Evolutionary conservation across 2,888 invertebrate species (phyloP).

Genomic region (Aethes cnicana): DNA sequence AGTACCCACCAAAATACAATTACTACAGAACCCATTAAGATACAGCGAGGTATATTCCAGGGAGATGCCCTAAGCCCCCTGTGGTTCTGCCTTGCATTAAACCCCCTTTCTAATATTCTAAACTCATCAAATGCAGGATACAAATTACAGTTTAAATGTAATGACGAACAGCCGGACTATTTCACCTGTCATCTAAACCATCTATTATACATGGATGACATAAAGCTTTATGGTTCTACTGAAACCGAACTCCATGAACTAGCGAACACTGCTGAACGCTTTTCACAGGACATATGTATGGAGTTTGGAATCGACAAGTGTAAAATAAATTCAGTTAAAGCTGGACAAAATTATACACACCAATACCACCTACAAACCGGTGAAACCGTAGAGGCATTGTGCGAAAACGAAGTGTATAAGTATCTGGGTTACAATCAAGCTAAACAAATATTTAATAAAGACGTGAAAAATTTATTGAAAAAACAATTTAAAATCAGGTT

Average conservation of each 20-base stretch:
- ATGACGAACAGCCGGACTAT: neutral
- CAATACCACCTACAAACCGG: neutral
- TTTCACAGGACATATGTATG: constrained; percentile 19
- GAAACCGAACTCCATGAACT: constrained; percentile 4
- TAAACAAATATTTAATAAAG: constrained; percentile 26
- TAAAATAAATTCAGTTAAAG: constrained; percentile 6
- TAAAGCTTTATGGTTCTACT: constrained; percentile 26
- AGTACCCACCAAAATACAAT: constrained; percentile 4
- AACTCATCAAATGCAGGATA: constrained; percentile 13
- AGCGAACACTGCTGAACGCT: constrained; percentile 17
- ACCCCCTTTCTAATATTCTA: constrained; percentile 26
- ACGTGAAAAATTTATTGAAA: constrained; percentile 21
- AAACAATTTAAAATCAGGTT: constrained; percentile 28
- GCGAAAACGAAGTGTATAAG: constrained; percentile 28
- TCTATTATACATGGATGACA: constrained; percentile 32
- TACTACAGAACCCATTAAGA: constrained; percentile 27
- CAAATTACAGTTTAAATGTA: too few relatives aligned
- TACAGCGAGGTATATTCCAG: constrained; percentile 35
- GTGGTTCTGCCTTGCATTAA: constrained; percentile 33
- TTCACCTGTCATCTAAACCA: neutral
- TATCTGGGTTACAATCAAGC: constrained; percentile 33
- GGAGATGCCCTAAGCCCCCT: constrained; percentile 34
- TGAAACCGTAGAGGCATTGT: constrained; percentile 7
- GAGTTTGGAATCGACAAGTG: constrained; percentile 25
- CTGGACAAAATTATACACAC: neutral